Conservation (phyloP, 2,888 invertebrate genomes). For the Serripes groenlandicus region DNA sequence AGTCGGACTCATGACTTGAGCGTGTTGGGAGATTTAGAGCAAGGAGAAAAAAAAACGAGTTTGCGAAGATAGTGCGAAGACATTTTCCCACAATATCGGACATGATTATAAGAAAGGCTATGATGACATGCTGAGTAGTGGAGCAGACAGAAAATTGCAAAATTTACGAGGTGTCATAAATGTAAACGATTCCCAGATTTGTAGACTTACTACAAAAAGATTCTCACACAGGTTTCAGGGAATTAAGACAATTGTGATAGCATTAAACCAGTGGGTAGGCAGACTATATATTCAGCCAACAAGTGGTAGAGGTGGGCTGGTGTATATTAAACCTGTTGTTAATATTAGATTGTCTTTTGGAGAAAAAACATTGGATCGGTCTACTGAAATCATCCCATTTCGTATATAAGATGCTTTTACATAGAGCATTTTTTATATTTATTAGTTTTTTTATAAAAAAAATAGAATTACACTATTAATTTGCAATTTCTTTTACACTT, state of each 20-base stretch:
- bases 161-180: constrained; percentile 67
- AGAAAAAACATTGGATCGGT: too few species aligned
- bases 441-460: too few species aligned
- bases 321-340: background rate
- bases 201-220: constrained; percentile 17
- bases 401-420: too few species aligned
- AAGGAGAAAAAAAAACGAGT: constrained; percentile 51
- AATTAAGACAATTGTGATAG: constrained; percentile 19
- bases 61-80: constrained; percentile 51
- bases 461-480: too few species aligned
- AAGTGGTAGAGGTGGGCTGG: constrained; percentile 14
- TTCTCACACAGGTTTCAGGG: constrained; percentile 18
- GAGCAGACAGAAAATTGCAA: constrained; percentile 52
- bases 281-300: constrained; percentile 10
- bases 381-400: too few species aligned
- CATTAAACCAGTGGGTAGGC: constrained; percentile 15
- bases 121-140: constrained; percentile 48
- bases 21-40: constrained; percentile 21
- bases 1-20: constrained; percentile 60
- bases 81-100: constrained; percentile 60
- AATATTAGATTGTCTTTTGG: background rate
- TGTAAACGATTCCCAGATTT: constrained; percentile 59
- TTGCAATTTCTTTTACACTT: background rate
- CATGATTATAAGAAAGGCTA: constrained; percentile 10
- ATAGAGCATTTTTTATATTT: too few species aligned